These are phyloP conservation scores for Spinibarbus caldwelli DNA, from an alignment of 2,797 vertebrate genomes.

Conservation along the genomic window DNA sequence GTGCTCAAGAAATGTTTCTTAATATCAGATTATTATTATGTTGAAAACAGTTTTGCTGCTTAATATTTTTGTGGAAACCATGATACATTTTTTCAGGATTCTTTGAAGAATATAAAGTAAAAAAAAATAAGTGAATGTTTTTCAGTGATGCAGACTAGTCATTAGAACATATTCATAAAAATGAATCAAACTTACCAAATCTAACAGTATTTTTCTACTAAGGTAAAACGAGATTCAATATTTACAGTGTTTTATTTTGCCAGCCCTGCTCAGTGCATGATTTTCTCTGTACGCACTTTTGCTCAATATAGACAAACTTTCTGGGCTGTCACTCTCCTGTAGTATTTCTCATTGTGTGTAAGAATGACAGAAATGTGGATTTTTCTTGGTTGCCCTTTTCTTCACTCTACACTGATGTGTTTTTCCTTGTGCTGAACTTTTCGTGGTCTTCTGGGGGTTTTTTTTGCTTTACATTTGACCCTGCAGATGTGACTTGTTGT, in stretches of 20 bases:
- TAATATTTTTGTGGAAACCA: background rate
- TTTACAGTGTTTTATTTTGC: background rate
- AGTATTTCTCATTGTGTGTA: slow-evolving; percentile 67
- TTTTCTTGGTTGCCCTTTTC: slow-evolving; percentile 19
- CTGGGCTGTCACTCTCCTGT: slow-evolving; percentile 64
- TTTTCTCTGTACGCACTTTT: slow-evolving; percentile 17
- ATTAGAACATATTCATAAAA: too few species aligned
- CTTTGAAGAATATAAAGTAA: background rate
- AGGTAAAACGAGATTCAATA: background rate
- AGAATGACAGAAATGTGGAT: slow-evolving; percentile 56
- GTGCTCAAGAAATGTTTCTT: background rate
- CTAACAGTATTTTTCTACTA: background rate
- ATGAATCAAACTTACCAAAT: background rate
- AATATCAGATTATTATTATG: background rate
- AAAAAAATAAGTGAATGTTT: background rate
- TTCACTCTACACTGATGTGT: background rate
- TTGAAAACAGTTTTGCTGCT: too few species aligned
- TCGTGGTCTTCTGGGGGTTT: background rate
- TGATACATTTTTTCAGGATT: background rate
- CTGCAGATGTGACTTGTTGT: background rate
- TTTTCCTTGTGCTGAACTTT: slow-evolving; percentile 41
- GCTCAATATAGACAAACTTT: slow-evolving; percentile 31
- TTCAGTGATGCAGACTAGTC: background rate
- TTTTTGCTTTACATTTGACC: slow-evolving; percentile 1
- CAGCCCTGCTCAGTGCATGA: background rate